Base-by-base conservation (phyloP, 2,113 vertebrate species). In the Euleptes europaea region DNA sequence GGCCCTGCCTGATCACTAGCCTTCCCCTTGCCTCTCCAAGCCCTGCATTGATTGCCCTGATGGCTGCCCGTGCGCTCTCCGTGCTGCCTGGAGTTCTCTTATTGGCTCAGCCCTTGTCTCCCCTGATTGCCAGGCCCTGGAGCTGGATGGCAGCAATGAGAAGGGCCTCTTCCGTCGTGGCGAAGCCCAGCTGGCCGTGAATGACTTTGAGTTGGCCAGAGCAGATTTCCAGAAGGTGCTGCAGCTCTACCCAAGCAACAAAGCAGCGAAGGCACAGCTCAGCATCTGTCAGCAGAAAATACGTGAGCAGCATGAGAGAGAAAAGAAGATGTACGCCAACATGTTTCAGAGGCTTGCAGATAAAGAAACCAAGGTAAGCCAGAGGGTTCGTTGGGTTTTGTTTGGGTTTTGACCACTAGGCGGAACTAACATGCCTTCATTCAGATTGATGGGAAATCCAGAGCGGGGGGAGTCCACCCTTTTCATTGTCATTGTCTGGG, bases 301-400 rank as follows among this genome's bases (percentile, higher is more conserved):
- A 66, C 97, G 98, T 81, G 97, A 97, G 92, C 98, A 99, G 93
- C 97, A 98, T 0, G 98, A 98, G 80, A 97, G 97, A 83, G 98
- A 99, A 93, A 99, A 99, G 77, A 98, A 97, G 90, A 97, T 98
- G 84, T 99, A 99, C 0, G 99, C 98, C 91, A 99, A 99, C 94
- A 99, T 99, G 99, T 99, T 99, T 91, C 97, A 98, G 92, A 98
- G 97, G 92, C 97, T 99, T 82, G 97, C 97, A 23, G 98, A 98
- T 89, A 96, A 97, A 80, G 98, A 99, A 76, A 88, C 96, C 15
- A 99, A 98, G 96, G 99, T 98, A 74, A 96, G 85, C 75, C 31
- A 1, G 2, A 0, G 4, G 42, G 1, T 7, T 17, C n/a, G 49
- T 15, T 0, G 0, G 71, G 28, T 19, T 9, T 31, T 28, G 2